Base-by-base conservation (phyloP, 1,140 invertebrate species). In the Nasonia longicornis region DNA sequence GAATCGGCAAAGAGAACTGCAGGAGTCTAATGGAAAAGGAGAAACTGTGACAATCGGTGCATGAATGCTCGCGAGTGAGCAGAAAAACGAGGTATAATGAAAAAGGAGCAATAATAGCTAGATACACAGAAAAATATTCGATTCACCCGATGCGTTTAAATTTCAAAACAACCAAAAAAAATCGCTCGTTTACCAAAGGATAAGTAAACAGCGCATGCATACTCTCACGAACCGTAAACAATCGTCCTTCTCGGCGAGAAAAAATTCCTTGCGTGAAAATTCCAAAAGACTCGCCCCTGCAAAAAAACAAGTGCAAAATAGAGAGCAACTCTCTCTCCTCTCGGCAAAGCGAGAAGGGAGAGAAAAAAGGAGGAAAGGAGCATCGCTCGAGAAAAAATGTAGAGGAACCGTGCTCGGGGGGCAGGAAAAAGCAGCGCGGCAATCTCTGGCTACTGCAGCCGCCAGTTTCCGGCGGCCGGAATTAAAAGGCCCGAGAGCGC, bases 31-130 rank as follows among this genome's bases (percentile, higher is more conserved):
- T 71, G 31, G 20, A 71, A 71, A 71, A 38, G 48, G 22, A 29
- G 3, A 22, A 45, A 66, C 76, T 75, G 84, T 84, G 86, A 89
- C 86, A 87, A 88, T 88, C 86, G 88, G 84, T 82, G 79, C 77
- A 63, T 71, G 14, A 84, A 82, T 85, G 87, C 88, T 58, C 52
- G 16, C 52, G 85, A 86, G 66, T 81, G 83, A 66, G 45, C 72
- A 84, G 71, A 81, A 38, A 81, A 70, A 70, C 14, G 75, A 74
- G 45, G 35, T 3, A 42, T 7, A 38, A 10, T 71, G 20, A n/a
- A 42, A 42, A 71, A 42, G 31, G 72, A 12, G 42, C 26, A 45
- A 45, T 22, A 14, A 52, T 12, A 52, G 45, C 26, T 8, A 70
- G 35, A 66, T 26, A 26, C 26, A 26, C 26, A 42, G 1, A 42